Evolutionary conservation across 2,113 vertebrate species (phyloP), one percentile per base, ranked within the genome.

Genomic region (Pituophis catenifer): DNA sequence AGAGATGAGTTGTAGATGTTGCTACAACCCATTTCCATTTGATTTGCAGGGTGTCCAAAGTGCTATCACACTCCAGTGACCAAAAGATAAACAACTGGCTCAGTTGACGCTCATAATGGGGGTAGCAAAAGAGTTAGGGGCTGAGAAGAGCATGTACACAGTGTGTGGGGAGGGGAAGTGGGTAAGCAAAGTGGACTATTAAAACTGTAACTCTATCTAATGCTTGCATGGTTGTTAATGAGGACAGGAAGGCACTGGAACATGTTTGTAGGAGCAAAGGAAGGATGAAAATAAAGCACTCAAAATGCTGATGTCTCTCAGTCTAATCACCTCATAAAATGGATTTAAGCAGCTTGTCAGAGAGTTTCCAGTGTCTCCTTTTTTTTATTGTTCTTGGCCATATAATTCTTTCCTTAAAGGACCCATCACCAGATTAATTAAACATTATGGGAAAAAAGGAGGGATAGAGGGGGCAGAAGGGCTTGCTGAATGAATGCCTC

Each of bases 371-470:
- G 52, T 86, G 57, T 21, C 92, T 95, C 91, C 57, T 92, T 95
- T 92, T 75, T 87, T 93, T 93, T 93, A 92, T 89, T 65, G 92
- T 52, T 13, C 88, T 92, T 91, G 95, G 91, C 86, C 91, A 21
- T 93, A 95, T 85, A 94, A 95, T 94, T 94, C 95, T 95, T 96
- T 92, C 94, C 94, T 95, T 94, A 91, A 94, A 96, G 94, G 94
- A 94, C 94, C 86, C 89, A 13, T 70, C 94, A 91, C 95, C 93
- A 92, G 91, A 48, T 2, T 89, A 93, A 24, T 29, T 94, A 94
- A 90, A 94, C 95, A 93, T 96, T 95, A 96, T 93, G 94, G 92
- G 75, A 55, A 52, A 90, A 89, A 94, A 58, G 54, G 94, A 90
- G 86, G 85, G 53, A 91, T 86, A 52, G 89, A 65, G n/a, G 65